Percentiles rank a stretch among this genome's conserved stretches.
Evolutionary conservation across 1,140 invertebrate genomes (phyloP).

Genomic region (Camponotus pennsylvanicus): DNA sequence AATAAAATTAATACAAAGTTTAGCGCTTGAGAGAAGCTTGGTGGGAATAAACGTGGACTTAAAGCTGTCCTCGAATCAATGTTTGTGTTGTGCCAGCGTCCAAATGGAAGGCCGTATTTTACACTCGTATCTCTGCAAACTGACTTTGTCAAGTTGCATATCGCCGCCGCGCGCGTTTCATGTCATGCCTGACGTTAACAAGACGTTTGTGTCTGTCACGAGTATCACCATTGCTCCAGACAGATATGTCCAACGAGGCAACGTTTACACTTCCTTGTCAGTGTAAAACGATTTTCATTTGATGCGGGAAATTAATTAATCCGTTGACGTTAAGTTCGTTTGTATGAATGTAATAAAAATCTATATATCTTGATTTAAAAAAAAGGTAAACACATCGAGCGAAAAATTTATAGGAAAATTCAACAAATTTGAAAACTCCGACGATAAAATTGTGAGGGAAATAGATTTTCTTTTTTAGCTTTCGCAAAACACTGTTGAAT

Average conservation of each 20-base stretch:
- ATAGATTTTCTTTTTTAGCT: background rate
- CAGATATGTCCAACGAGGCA: slow-evolving; percentile 22
- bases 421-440: background rate
- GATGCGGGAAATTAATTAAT: slow-evolving; percentile 33
- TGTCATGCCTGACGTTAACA: slow-evolving; percentile 52
- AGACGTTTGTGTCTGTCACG: slow-evolving; percentile 58
- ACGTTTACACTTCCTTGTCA: slow-evolving; percentile 46
- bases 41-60: slow-evolving; percentile 17
- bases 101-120: slow-evolving; percentile 46
- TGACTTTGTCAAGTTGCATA: slow-evolving; percentile 57
- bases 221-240: slow-evolving; percentile 48
- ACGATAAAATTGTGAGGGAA: background rate
- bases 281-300: slow-evolving; percentile 18
- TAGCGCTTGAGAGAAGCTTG: background rate
- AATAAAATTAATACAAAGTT: slow-evolving; percentile 15
- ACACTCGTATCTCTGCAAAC: slow-evolving; percentile 46
- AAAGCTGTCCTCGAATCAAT: slow-evolving; percentile 18
- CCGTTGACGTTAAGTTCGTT: background rate
- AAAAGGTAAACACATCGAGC: background rate
- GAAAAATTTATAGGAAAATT: slow-evolving; percentile 3
- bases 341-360: background rate
- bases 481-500: background rate
- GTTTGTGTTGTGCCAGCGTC: slow-evolving; percentile 13
- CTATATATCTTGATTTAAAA: background rate
- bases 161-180: background rate